These are phyloP conservation scores for Epizoanthus stellaris DNA, from an alignment of 92 coral and sea anemone species.

Conservation along the genomic window DNA sequence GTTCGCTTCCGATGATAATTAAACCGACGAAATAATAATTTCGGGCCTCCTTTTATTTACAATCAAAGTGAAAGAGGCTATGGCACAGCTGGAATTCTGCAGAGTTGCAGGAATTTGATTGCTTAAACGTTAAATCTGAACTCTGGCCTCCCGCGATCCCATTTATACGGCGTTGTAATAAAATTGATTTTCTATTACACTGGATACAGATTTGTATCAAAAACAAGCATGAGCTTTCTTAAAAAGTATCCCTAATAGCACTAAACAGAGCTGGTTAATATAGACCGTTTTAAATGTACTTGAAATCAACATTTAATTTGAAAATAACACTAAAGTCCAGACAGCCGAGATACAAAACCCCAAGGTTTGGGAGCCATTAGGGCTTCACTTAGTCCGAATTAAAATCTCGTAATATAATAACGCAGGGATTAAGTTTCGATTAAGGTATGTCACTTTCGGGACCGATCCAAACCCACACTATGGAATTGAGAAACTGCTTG, in stretches of 20 bases:
- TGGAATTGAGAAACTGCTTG: not conserved
- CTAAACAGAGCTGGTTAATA: not conserved
- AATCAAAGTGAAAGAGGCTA: not conserved
- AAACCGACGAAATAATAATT: conserved; percentile 34
- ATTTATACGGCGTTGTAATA: not conserved
- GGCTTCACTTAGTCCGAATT: not conserved
- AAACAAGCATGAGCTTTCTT: not conserved
- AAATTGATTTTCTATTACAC: not conserved
- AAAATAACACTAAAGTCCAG: not conserved
- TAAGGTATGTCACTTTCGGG: conserved; percentile 18
- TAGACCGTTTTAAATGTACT: not conserved
- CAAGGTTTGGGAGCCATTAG: conserved; percentile 29
- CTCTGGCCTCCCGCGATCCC: conserved; percentile 1
- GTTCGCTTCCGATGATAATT: conserved; percentile 34
- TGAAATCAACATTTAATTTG: conserved; percentile 3
- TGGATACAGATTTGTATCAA: conserved; percentile 3
- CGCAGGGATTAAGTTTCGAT: conserved; percentile 24
- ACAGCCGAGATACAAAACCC: conserved; percentile 18
- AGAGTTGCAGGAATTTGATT: conserved; percentile 22
- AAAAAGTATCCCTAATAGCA: not conserved
- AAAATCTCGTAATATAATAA: conserved; percentile 42
- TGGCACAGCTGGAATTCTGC: conserved; percentile 15
- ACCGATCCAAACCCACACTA: not conserved
- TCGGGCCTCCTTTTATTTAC: conserved; percentile 17
- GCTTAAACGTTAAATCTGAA: conserved; percentile 7